These are phyloP conservation scores for Pogona vitticeps DNA, from an alignment of 2,113 vertebrate species.

Conservation along the genomic window DNA sequence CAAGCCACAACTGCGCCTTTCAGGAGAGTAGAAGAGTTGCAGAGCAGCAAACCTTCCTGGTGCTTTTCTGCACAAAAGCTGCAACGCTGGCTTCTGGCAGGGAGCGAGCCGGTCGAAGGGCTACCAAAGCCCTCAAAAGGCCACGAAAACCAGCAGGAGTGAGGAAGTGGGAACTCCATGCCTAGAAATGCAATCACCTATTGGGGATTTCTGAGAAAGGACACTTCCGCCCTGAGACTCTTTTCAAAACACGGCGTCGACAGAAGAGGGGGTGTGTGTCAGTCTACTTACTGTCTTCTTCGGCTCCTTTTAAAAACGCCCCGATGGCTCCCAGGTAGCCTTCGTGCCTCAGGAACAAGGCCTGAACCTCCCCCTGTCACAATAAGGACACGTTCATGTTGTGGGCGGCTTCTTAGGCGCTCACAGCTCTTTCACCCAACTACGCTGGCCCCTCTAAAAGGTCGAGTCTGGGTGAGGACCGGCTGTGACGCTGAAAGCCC, in stretches of 20 bases:
- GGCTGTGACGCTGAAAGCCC: not conserved
- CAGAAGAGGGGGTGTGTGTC: conserved; percentile 54
- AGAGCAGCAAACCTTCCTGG: not conserved
- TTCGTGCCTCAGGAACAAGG: conserved; percentile 96
- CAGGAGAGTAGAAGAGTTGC: not conserved
- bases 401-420: too few species aligned
- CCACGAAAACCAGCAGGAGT: conserved; percentile 28
- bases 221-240: conserved; percentile 44
- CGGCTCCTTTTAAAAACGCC: conserved; percentile 96
- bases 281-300: conserved; percentile 94
- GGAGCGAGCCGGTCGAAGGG: conserved; percentile 14
- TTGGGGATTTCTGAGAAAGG: conserved; percentile 45
- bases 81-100: too few species aligned
- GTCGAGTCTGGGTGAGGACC: not conserved
- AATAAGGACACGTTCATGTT: conserved; percentile 70
- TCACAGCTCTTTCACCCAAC: conserved; percentile 60
- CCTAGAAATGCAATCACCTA: conserved; percentile 1
- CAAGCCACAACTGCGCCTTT: conserved; percentile 18
- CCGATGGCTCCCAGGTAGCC: conserved; percentile 98
- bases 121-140: conserved; percentile 11
- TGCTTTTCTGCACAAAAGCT: not conserved
- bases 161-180: conserved; percentile 41
- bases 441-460: conserved; percentile 56
- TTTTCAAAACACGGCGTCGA: conserved; percentile 66
- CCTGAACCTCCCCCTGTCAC: conserved; percentile 94